A percentile compares a stretch with the other conserved stretches of the same genome.
Evolutionary conservation across 2,888 invertebrate genomes (phyloP).

Genomic region (Galeopsomyia nigrocyanea): DNA sequence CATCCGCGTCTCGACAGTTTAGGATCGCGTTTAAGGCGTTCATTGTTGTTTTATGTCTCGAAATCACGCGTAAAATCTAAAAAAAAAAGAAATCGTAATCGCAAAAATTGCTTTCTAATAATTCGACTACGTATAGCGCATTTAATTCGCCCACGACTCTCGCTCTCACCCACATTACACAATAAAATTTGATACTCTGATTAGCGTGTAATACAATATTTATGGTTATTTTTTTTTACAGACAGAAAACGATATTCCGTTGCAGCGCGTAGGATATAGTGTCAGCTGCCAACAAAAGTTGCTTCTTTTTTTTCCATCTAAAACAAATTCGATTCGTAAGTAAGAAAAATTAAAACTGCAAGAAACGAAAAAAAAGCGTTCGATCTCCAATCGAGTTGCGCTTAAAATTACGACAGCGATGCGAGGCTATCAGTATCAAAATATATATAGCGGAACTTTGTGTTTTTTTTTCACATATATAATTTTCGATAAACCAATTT

Average conservation of each 20-base stretch:
- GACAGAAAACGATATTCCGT: constrained; percentile 13
- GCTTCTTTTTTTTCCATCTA: constrained; percentile 13
- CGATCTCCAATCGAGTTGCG: constrained; percentile 30
- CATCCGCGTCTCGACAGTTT: constrained; percentile 16
- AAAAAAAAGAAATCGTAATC: constrained; percentile 23
- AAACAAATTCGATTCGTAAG: constrained; percentile 39
- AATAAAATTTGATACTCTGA: constrained; percentile 19
- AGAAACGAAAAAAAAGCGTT: constrained; percentile 16
- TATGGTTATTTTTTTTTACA: constrained; percentile 22
- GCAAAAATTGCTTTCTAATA: constrained; percentile 17
- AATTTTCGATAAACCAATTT: constrained; percentile 22
- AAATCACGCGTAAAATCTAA: constrained; percentile 35
- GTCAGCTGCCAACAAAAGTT: constrained; percentile 35
- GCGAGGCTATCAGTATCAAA: constrained; percentile 46
- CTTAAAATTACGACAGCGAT: constrained; percentile 43
- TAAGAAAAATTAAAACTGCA: constrained; percentile 30
- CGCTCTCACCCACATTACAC: background rate
- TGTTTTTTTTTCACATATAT: constrained; percentile 8
- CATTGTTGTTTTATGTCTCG: background rate
- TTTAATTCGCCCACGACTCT: background rate
- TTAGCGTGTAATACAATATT: constrained; percentile 15
- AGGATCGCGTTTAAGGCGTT: constrained; percentile 32
- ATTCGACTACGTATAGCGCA: constrained; percentile 16
- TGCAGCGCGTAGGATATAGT: background rate
- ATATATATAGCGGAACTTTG: constrained; percentile 36